Evolutionary conservation across 2,888 invertebrate genomes (phyloP), one percentile per base, ranked within the genome.

Genomic region (Bombylius discolor): DNA sequence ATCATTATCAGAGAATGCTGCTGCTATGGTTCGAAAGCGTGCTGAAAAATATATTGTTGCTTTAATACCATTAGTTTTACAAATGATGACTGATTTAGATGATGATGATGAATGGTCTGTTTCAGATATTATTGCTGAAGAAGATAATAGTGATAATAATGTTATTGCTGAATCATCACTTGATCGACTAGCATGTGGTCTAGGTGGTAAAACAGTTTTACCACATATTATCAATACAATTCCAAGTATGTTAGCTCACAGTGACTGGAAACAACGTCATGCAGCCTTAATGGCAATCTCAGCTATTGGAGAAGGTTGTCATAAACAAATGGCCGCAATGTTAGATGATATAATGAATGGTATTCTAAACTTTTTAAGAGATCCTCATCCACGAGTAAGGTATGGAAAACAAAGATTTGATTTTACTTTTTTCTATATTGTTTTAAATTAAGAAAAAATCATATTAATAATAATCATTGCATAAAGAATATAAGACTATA

Each of bases 241-340:
- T 61, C 92, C 95, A 0, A 79, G 79, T 45, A 95, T 98, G 96
- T 77, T 98, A 64, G 79, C 79, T 50, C 87, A 85, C 62, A 78
- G 81, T 12, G 85, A 90, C 67, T 92, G 92, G 92, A 85, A 86
- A 64, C 85, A 87, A 63, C 80, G 91, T n/a, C 93, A 98, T 75
- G 98, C 98, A 47, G 99, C 95, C 4, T 80, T 99, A 45, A 99
- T 99, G 97, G 98, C 98, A 0, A 87, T 99, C 50, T 98, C 97
- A 7, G 94, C 97, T 0, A 90, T 96, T 58, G 98, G 98, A 5
- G 99, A 99, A 77, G 99, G 99, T 32, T 99, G 98, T 70, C 94
- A 95, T 70, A 92, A 95, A 70, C 94, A 97, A 74, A 99, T 99
- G 99, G 96, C 96, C 72, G 80, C 82, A 53, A 85, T 96, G 79